Base-by-base conservation (phyloP, 2,888 invertebrate species). In the Ceramica pisi region DNA sequence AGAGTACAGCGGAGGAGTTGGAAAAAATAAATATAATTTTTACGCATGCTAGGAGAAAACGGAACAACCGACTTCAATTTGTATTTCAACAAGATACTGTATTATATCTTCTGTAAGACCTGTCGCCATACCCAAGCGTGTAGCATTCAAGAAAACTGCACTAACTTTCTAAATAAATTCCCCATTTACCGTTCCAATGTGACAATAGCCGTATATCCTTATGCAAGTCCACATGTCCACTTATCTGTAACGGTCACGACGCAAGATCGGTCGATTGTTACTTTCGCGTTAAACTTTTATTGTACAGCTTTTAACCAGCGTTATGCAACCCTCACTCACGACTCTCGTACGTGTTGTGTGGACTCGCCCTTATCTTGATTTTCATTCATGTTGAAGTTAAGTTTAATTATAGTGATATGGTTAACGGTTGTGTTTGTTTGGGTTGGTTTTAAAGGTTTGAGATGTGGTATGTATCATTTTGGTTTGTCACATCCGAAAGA, bases 181-280 rank as follows among this genome's bases (percentile, higher is more conserved):
- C 31, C 56, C 23, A 51, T 59, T 51, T 59, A 63, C 68, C 26
- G 64, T 46, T 23, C 48, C 80, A 75, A 75, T 82, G 80, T 80
- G 82, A 51, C 64, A 59, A 38, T 66, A 51, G 41, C 80, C 83
- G 85, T 82, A 86, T 71, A 62, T 75, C 78, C 83, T 90, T 88
- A 86, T 84, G 88, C 86, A 90, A 91, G 85, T 85, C 80, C 92
- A 92, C 91, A 92, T 92, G 92, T 91, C 91, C 92, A 92, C 90
- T 91, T 92, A 92, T 91, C 92, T 90, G 82, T 87, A 89, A 88
- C 90, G 89, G 92, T 92, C 92, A 92, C 92, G 92, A 91, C 87
- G 78, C 85, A 79, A 89, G 89, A 90, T 90, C 88, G 78, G 68
- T 73, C 85, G 91, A 91, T 91, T 88, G 89, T 86, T 86, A 86